Evolutionary conservation across 2,797 vertebrate genomes (phyloP), one percentile per base, ranked within the genome.

Genomic region (Vipera ursinii): DNA sequence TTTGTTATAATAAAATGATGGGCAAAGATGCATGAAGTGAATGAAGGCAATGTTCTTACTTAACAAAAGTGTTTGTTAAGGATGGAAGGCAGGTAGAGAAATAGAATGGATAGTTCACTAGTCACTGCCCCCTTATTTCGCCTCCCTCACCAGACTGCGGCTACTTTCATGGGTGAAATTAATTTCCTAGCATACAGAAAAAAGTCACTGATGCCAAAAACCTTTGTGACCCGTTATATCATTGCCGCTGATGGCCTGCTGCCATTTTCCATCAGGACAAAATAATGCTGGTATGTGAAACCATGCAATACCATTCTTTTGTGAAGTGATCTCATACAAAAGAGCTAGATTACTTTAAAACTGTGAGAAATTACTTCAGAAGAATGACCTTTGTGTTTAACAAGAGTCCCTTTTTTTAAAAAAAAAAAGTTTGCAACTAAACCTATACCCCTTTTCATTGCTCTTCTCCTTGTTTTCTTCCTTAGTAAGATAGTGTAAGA

Each of bases 341-440:
- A 88, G 85, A 96, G 89, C 92, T 92, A 96, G 89, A 94, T 93
- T 92, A 89, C 95, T 96, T 94, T 91, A 86, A 14, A 90, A 93
- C 60, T 94, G 92, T n/a, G 92, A 90, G 91, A 95, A 96, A 96
- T 38, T 28, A 94, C 51, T 88, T 91, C 69, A 93, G 94, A 95
- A 95, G 89, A 96, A 96, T 91, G 94, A 95, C 94, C 89, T 90
- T 89, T 95, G 90, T 95, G 94, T 95, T 94, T 95, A 95, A 93
- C 0, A 96, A 94, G 94, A 44, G 63, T 4, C n/a, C n/a, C 38
- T 26, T 59, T 88, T 88, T 55, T 82, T 0, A 7, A 56, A 94
- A 92, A 91, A 7, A 56, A 94, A 92, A 90, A n/a, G 86, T 53
- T 93, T 92, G 91, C 89, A 88, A 63, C 48, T 73, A 90, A 93